Evolutionary conservation across 1,140 invertebrate species (phyloP), one percentile per base, ranked within the genome.

Genomic region (Parasteatoda tepidariorum): DNA sequence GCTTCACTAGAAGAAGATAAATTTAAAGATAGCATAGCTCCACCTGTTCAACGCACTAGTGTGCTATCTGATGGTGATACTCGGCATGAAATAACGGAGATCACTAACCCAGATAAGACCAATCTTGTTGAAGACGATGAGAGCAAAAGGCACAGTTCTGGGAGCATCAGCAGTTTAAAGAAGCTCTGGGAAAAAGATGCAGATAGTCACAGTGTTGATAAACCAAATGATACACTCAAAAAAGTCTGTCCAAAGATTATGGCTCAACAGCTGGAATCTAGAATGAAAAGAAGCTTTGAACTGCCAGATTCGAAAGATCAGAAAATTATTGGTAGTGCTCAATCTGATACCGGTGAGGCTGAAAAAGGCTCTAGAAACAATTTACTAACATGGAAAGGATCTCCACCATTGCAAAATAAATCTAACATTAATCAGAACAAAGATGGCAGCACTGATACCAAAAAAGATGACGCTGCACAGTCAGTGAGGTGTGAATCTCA

Each of bases 101-200:
- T 82, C 30, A 11, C 33, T 9, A 82, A 82, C 33, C 55, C 78
- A n/a, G 78, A 82, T 22, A 82, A 82, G 48, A 18, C 41, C 3
- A 73, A 57, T 55, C 22, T 73, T 13, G 59, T 74, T 2, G 68
- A 71, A 26, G 86, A 89, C 79, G 90, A 89, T 3, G 94, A 95
- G 78, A 95, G 96, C 86, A 97, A 97, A 83, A 71, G 95, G n/a
- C 93, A 94, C 67, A 97, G 95, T 88, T 96, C 95, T 38, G 95
- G 96, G 68, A 96, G 95, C 89, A 97, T 98, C 87, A 96, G 93
- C 88, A 97, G 94, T 88, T 90, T 97, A 85, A 97, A 97, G 88
- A 96, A 96, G 89, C 89, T 97, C 30, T 97, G 96, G 96, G 96
- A 96, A 89, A 85, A 85, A 48, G 84, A 85, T 31, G 34, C 67